Base-by-base conservation (phyloP, 2,797 vertebrate genomes). In the Enoplosus armatus region DNA sequence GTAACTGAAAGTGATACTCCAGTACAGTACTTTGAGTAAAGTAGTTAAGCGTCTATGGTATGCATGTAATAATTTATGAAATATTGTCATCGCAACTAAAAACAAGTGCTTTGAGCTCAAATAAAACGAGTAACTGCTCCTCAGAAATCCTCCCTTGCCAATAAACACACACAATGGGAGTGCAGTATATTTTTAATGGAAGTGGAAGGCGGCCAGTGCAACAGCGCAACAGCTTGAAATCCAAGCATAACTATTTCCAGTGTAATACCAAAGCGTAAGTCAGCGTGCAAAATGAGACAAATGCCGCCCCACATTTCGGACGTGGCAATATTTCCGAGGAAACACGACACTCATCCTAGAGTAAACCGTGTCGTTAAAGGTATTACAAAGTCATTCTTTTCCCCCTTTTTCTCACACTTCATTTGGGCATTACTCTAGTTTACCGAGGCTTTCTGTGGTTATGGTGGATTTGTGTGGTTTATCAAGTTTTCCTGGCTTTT, bases 331-430 rank as follows among this genome's bases (percentile, higher is more conserved):
- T 95, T 95, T 95, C 93, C 84, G 92, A 83, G 82, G 95, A 94
- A 95, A 96, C 85, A 20, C 58, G 90, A 95, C 91, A 93, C 93
- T 95, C 91, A 95, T 95, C 94, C 94, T 76, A 91, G 91, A 92
- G 94, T 95, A 95, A 95, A 95, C 93, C 92, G 68, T 92, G 93
- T 92, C 88, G 83, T 93, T 94, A 90, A 94, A 94, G 92, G 93
- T 93, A 92, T 95, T 94, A 95, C 92, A 89, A 92, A 94, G 92
- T 93, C 90, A 87, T 93, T 93, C 93, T 93, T 94, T 94, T 92
- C 82, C 87, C 85, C 90, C 90, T 86, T 92, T 95, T 96, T 95
- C 95, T 95, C 95, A 95, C 95, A 95, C 95, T 94, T 95, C 85
- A 92, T 95, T 95, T 95, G 91, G 90, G 91, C 90, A 92, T 93